Base-by-base conservation (phyloP, 64 coral and sea anemone species). In the Actinia equina region DNA sequence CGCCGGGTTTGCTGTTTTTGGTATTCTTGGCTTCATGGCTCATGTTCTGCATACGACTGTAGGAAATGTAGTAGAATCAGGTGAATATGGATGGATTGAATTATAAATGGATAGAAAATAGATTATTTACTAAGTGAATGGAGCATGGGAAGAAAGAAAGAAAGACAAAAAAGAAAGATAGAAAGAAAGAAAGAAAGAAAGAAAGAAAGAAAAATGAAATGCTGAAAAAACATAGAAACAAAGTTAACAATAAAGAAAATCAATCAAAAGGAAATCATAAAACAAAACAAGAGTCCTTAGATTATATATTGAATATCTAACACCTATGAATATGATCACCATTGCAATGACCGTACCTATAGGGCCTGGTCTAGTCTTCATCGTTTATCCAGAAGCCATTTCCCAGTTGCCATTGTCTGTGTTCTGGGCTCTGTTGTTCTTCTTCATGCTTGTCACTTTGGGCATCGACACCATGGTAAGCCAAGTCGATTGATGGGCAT, bases 11-110 rank as follows among this genome's bases (percentile, higher is more conserved):
- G 94, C 94, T 43, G 91, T 99, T 55, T 99, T 99, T 82, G 94
- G 97, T 61, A 88, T 99, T 16, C 82, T 99, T 4, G 97, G 97
- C 59, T 95, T 95, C 82, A 99, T 99, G 97, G 91, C 97, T 9
- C 67, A 93, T 19, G 91, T 99, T 52, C 82, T 95, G 16, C 86
- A 87, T 11, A 93, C 94, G 79, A 51, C 86, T 30, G 91, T 99
- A 17, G 82, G 53, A 2, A 85, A 99, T 0, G 97, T 99, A 7
- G 97, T 93, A 6, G 86, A 86, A 1, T 86, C 85, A 45, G 97
- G 97, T 62, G 37, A 57, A 74, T 12, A 81, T 60, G 58, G 58
- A 16, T 0, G 12, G 18, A 16, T 60, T 11, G 58, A 60, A 4
- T 17, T 3, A 60, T 60, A 60, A 60, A 14, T 18, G 58, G 18